Evolutionary conservation across 2,113 vertebrate genomes (phyloP).

Genomic region (Meriones unguiculatus): DNA sequence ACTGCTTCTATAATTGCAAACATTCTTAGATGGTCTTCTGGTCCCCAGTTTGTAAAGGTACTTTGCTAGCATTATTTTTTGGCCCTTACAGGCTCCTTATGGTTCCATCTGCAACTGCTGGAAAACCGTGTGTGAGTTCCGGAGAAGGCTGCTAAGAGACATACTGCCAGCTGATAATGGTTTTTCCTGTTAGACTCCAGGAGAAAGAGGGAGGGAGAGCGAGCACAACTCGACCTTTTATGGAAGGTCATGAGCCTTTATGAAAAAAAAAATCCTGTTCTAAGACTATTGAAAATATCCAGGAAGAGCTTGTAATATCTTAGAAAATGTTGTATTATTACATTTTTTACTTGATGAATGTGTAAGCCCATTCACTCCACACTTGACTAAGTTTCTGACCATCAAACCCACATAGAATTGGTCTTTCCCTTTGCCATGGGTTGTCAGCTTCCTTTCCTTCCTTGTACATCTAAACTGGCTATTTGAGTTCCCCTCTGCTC

Average conservation of each 20-base stretch:
- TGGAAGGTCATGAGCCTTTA: neutral
- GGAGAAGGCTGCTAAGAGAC: neutral
- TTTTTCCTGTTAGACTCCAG: neutral
- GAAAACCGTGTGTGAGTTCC: neutral
- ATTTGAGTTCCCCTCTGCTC: neutral
- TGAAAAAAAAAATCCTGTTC: neutral
- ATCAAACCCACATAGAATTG: neutral
- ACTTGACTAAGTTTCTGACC: neutral
- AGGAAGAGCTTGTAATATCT: neutral
- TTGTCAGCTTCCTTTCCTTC: constrained; percentile 4
- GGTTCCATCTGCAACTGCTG: neutral
- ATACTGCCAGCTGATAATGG: neutral
- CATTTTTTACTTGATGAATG: neutral
- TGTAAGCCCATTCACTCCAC: neutral
- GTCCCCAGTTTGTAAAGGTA: neutral
- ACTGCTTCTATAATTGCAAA: neutral
- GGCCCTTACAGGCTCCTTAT: neutral
- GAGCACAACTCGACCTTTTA: neutral
- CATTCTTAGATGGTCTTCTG: neutral
- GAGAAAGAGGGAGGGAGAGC: neutral
- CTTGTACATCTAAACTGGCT: neutral
- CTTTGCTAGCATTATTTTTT: neutral
- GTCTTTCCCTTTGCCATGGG: neutral
- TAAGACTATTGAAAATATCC: neutral
- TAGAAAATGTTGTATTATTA: neutral